phyloP scores from a whole-genome alignment of 1,140 invertebrate genomes.

The Drosophila malerkotliana region DNA sequence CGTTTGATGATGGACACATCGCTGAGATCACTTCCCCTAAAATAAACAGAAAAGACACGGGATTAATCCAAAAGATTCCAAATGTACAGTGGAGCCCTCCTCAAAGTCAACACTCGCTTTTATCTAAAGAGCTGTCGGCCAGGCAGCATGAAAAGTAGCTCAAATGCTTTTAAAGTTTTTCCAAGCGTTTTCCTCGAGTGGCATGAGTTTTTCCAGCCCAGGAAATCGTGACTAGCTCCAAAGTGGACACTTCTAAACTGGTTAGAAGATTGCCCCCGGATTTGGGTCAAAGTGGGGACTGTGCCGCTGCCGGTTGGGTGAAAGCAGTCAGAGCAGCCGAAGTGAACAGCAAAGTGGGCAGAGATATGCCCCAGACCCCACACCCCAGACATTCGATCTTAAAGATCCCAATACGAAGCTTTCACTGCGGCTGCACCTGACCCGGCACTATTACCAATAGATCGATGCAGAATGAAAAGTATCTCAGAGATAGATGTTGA shows the following conservation, averaged over 20 bases:
- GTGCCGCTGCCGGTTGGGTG: conserved; percentile 32
- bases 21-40: conserved; percentile 91
- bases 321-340: conserved; percentile 44
- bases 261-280: conserved; percentile 60
- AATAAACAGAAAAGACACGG: conserved; percentile 79
- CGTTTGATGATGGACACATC: conserved; percentile 90
- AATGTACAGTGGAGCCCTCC: conserved; percentile 25
- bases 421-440: conserved; percentile 56
- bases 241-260: conserved; percentile 68
- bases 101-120: conserved; percentile 17
- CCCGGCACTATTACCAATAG: conserved; percentile 29
- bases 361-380: conserved; percentile 32
- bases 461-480: conserved; percentile 43
- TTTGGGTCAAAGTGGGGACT: conserved; percentile 45
- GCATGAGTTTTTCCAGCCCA: conserved; percentile 46
- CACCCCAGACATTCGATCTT: conserved; percentile 24
- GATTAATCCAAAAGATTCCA: conserved; percentile 26
- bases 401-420: conserved; percentile 35
- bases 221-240: conserved; percentile 46
- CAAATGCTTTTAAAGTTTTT: conserved; percentile 34
- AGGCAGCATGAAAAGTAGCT: conserved; percentile 25
- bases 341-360: conserved; percentile 52
- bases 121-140: conserved; percentile 27
- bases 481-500: too few species aligned
- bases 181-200: conserved; percentile 38